A percentile compares a stretch with the other conserved stretches of the same genome.
Evolutionary conservation across 1,140 invertebrate species (phyloP).

Genomic region (Bombus turneri): DNA sequence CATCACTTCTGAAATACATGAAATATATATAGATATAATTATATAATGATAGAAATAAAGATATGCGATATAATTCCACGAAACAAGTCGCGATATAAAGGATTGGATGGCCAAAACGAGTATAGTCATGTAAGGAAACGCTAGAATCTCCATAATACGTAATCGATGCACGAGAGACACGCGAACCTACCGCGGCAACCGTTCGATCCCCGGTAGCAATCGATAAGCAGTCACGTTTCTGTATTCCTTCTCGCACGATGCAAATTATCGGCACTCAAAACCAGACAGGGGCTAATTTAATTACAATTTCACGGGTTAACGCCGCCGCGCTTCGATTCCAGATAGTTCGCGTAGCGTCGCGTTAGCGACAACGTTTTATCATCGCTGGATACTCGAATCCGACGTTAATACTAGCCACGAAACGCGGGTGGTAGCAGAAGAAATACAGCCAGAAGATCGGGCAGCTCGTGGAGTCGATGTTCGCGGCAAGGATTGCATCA

Average conservation of each 20-base stretch:
- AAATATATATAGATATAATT: too few species aligned
- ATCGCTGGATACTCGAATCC: constrained; percentile 26
- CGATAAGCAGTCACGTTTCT: constrained; percentile 11
- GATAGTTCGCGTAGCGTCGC: constrained; percentile 36
- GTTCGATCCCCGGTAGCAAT: neutral
- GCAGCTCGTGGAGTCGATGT: neutral
- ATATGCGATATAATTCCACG: neutral
- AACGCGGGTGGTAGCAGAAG: neutral
- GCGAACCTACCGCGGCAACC: too few species aligned
- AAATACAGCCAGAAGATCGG: neutral
- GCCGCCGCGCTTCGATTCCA: constrained; percentile 55
- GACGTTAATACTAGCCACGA: neutral
- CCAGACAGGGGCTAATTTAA: constrained; percentile 66
- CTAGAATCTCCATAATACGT: constrained; percentile 29
- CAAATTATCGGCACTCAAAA: constrained; percentile 26
- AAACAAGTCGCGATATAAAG: neutral
- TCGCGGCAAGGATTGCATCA: constrained; percentile 53
- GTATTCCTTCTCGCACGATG: constrained; percentile 42
- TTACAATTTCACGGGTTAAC: constrained; percentile 76
- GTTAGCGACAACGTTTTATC: constrained; percentile 42
- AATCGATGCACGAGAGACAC: constrained; percentile 31
- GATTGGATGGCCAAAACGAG: neutral
- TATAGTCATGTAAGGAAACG: neutral
- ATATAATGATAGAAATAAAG: too few species aligned
- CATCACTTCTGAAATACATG: too few species aligned